A percentile compares a stretch with the other conserved stretches of the same genome.
phyloP scores from a whole-genome alignment of 2,797 vertebrate species.

The Chrosomus eos region DNA sequence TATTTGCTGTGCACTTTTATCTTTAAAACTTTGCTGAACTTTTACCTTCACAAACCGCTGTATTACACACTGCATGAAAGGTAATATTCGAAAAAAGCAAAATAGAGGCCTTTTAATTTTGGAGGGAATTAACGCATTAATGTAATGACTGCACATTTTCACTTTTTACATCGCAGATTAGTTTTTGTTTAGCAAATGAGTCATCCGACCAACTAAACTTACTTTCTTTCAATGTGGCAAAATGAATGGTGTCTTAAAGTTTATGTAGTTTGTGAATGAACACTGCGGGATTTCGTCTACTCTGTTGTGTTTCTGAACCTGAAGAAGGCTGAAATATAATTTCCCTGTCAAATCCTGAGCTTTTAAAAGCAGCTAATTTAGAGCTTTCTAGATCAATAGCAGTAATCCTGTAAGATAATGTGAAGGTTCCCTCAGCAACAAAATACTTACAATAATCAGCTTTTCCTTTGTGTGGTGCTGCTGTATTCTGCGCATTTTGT shows the following conservation, averaged over 20 bases:
- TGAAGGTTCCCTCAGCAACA: slow-evolving; percentile 22
- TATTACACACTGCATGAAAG: not conserved
- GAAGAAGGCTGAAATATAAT: slow-evolving; percentile 27
- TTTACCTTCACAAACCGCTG: not conserved
- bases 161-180: not conserved
- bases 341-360: slow-evolving; percentile 29
- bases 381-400: slow-evolving; percentile 41
- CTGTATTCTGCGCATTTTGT: slow-evolving; percentile 32
- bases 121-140: not conserved
- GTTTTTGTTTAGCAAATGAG: not conserved
- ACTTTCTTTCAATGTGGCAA: not conserved
- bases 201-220: not conserved
- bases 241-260: not conserved
- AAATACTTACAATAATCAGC: slow-evolving; percentile 39
- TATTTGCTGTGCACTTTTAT: not conserved
- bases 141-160: not conserved
- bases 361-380: slow-evolving; percentile 41
- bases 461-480: slow-evolving; percentile 24
- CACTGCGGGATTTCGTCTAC: not conserved
- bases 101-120: not conserved
- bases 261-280: slow-evolving; percentile 2
- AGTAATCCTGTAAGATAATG: slow-evolving; percentile 36
- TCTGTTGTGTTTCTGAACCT: slow-evolving; percentile 10
- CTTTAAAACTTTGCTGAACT: not conserved
- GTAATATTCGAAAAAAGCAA: not conserved